A percentile compares a stretch with the other conserved stretches of the same genome.
Evolutionary conservation across 2,113 vertebrate genomes (phyloP).

Genomic region (Stictonetta naevosa): DNA sequence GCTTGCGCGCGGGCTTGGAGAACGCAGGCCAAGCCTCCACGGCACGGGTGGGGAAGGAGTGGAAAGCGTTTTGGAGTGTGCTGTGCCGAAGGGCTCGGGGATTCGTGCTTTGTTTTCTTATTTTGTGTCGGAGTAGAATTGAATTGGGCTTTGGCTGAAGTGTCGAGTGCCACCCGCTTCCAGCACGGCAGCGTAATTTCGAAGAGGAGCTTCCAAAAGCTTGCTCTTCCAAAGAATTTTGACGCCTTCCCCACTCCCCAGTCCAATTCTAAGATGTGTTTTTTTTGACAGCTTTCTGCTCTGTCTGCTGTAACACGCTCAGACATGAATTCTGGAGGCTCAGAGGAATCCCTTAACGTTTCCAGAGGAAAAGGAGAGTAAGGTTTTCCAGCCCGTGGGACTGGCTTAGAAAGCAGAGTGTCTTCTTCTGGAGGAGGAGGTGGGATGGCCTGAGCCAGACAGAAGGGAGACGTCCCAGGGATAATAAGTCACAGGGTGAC

Average conservation of each 20-base stretch:
- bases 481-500: not conserved
- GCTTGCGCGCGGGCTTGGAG: slow-evolving; percentile 32
- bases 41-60: not conserved
- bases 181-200: fast-evolving
- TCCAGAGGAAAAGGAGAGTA: not conserved
- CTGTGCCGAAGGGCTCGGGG: not conserved
- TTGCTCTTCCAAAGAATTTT: not conserved
- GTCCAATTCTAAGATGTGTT: not conserved
- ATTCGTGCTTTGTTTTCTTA: not conserved
- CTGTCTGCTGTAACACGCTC: not conserved
- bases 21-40: not conserved
- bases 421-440: not conserved
- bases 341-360: not conserved
- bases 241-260: not conserved
- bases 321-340: not conserved
- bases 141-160: not conserved
- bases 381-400: not conserved
- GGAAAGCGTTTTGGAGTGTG: slow-evolving; percentile 7
- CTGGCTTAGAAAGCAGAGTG: not conserved
- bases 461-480: not conserved
- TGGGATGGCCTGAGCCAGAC: not conserved
- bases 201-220: not conserved
- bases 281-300: not conserved
- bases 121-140: not conserved
- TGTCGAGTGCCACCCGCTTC: fast-evolving